A percentile compares a stretch with the other conserved stretches of the same genome.
phyloP scores from a whole-genome alignment of 2,888 invertebrate genomes.

The Catonia carolina region DNA sequence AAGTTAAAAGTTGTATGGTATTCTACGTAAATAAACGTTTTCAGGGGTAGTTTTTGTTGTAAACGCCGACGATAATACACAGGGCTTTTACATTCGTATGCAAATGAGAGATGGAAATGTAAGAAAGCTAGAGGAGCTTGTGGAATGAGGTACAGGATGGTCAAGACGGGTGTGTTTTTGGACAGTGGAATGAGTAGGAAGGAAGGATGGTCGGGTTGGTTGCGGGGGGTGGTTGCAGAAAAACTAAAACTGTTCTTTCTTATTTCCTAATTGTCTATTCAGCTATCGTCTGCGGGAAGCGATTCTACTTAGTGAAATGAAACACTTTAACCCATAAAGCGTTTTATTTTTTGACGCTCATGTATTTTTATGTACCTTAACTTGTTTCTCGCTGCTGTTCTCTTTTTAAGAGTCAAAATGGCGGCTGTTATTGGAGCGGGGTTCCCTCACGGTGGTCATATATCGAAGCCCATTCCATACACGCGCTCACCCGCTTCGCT shows the following conservation, averaged over 20 bases:
- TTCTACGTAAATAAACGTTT: no score
- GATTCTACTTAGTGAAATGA: slow-evolving; percentile 15
- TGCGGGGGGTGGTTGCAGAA: no score
- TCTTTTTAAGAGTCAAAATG: slow-evolving; percentile 30
- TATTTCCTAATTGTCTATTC: slow-evolving; percentile 13
- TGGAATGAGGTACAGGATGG: not conserved
- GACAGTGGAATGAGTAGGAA: not conserved
- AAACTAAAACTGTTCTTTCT: no score
- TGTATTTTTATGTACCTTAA: slow-evolving; percentile 15
- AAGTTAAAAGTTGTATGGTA: no score
- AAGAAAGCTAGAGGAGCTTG: slow-evolving; percentile 1
- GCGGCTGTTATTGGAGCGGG: slow-evolving; percentile 29
- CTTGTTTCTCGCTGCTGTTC: slow-evolving; percentile 13
- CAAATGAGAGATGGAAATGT: slow-evolving; percentile 14
- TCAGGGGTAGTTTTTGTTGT: no score
- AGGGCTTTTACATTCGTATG: slow-evolving; percentile 3
- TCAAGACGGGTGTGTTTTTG: not conserved
- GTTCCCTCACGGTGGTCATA: slow-evolving; percentile 23
- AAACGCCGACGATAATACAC: no score
- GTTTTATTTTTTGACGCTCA: slow-evolving; percentile 15
- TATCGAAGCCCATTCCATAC: slow-evolving; percentile 22
- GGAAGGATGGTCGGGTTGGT: not conserved
- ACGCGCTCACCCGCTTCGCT: slow-evolving; percentile 14
- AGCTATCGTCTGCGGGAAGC: slow-evolving; percentile 10
- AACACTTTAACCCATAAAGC: slow-evolving; percentile 14